phyloP scores from a whole-genome alignment of 2,113 vertebrate species.

The Archilochus colubris region DNA sequence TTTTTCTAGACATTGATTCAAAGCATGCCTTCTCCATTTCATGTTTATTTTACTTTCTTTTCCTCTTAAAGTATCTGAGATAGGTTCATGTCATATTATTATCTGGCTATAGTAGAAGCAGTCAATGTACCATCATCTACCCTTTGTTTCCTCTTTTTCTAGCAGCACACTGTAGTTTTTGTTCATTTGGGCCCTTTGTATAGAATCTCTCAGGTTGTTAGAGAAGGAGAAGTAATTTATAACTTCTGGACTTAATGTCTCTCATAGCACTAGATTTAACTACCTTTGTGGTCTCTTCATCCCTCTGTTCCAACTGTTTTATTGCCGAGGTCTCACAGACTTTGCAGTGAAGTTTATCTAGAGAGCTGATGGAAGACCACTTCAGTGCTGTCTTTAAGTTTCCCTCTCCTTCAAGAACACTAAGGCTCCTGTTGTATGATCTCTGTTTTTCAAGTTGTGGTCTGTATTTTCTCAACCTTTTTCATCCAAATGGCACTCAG shows the following conservation, averaged over 20 bases:
- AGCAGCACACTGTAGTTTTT: not conserved
- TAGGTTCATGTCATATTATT: not conserved
- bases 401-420: not conserved
- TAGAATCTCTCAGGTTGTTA: not conserved
- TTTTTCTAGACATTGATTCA: not conserved
- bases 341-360: not conserved
- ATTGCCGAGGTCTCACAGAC: not conserved
- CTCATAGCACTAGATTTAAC: not conserved
- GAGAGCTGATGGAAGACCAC: not conserved
- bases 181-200: not conserved
- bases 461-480: conserved; percentile 9
- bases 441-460: not conserved
- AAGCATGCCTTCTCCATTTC: not conserved
- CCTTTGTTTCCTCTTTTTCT: not conserved
- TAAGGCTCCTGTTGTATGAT: not conserved
- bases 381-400: not conserved
- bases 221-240: not conserved
- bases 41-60: not conserved
- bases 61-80: not conserved
- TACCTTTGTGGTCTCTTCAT: not conserved
- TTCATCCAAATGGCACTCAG: not conserved
- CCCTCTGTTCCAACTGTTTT: not conserved
- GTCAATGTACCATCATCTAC: not conserved
- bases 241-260: not conserved
- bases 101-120: not conserved